A percentile compares a stretch with the other conserved stretches of the same genome.
Conservation (phyloP, 2,113 vertebrate genomes). For the Carettochelys insculpta region DNA sequence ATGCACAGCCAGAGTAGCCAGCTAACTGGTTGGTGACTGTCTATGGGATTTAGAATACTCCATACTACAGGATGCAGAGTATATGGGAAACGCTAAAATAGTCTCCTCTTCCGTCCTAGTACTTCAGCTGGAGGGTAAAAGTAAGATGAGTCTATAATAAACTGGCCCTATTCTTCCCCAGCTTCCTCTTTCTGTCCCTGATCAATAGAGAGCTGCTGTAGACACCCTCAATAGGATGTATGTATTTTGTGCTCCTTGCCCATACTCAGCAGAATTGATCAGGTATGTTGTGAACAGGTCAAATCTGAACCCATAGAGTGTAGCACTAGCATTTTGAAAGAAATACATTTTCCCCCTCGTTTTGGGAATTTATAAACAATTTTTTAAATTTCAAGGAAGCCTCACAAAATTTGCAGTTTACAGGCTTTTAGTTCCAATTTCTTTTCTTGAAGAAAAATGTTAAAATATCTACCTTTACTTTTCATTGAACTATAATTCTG, state of each 20-base stretch:
- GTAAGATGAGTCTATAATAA: not conserved
- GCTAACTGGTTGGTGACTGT: conserved; percentile 61
- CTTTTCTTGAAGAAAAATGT: too few relatives aligned
- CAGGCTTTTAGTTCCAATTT: not conserved
- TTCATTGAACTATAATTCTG: not conserved
- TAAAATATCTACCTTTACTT: conserved; percentile 31
- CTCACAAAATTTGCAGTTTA: not conserved
- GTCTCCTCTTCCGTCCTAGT: conserved; percentile 33
- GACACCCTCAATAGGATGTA: not conserved
- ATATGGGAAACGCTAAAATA: conserved; percentile 56
- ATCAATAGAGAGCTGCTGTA: not conserved
- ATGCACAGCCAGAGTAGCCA: conserved; percentile 69
- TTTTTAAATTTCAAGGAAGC: not conserved
- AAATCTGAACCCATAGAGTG: not conserved
- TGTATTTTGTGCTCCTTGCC: not conserved
- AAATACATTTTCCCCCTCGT: not conserved
- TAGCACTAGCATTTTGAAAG: not conserved
- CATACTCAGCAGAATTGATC: not conserved
- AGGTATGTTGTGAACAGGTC: accelerated
- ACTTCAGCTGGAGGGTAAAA: not conserved
- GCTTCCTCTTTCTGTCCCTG: not conserved
- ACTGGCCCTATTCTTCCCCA: not conserved
- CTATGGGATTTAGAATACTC: conserved; percentile 69
- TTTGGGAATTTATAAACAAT: not conserved
- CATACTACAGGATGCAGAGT: conserved; percentile 56